Evolutionary conservation across 2,113 vertebrate genomes (phyloP), one percentile per base, ranked within the genome.

Genomic region (Rana temporaria): DNA sequence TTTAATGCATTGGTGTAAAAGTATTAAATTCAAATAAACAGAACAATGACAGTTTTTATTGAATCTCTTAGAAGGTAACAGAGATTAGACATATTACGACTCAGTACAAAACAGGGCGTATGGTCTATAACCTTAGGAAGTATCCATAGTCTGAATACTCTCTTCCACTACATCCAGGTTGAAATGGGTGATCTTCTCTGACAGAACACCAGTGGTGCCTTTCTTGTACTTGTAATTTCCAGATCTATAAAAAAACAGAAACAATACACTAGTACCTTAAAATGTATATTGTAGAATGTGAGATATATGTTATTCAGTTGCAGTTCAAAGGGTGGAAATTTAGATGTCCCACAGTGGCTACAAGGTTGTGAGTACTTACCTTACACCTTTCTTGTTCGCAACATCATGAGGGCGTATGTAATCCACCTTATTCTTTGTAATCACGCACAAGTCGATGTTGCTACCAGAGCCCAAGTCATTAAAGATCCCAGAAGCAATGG

Each of bases 401-500:
- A 95, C 89, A 0, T 97, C 95, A 0, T 95, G 96, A 0, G 97
- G 98, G 1, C 97, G 92, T 30, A 99, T 89, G 76, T 99, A 99
- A 64, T 99, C 97, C 91, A 99, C 83, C 75, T 96, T 97, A 86
- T 34, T 92, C 88, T 97, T 98, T 87, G 93, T 96, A 85, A 99
- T 98, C 18, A 99, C 98, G 0, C 98, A 98, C 67, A 99, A 87
- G 81, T 99, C 98, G 0, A 99, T 96, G 90, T 99, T 99, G 84
- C 96, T 99, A 85, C 98, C 98, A 0, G 98, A 99, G 84, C 98
- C 98, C 88, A 99, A 91, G 78, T 99, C 98, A 0, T 98, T 99
- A 86, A 94, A 99, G 85, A 99, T 96, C 15, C 98, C 98, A 0
- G 97, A 96, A 4, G 96, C 94, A 1, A 99, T 99, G 71, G 97